These are phyloP conservation scores for Sitta europaea DNA, from an alignment of 2,113 vertebrate species.

Conservation along the genomic window DNA sequence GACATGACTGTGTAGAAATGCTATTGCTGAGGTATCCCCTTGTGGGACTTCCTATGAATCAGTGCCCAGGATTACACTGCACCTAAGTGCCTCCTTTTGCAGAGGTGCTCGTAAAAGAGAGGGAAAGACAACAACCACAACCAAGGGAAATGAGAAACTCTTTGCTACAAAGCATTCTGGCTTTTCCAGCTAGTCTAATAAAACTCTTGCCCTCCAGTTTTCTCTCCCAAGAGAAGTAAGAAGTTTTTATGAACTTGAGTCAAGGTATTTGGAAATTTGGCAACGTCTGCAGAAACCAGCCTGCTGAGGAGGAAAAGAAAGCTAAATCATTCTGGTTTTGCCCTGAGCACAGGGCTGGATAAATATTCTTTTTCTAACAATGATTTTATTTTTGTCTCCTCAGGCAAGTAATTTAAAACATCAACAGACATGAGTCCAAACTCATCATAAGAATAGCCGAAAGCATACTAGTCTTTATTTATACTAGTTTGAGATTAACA, in stretches of 20 bases:
- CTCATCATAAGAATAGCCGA: neutral
- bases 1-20: neutral
- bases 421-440: neutral
- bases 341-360: neutral
- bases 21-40: neutral
- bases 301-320: neutral
- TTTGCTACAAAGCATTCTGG: neutral
- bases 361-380: neutral
- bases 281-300: neutral
- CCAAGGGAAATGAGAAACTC: neutral
- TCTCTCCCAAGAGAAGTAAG: constrained; percentile 7
- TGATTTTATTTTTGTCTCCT: neutral
- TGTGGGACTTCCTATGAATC: neutral
- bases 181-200: constrained; percentile 40
- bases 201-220: constrained; percentile 19
- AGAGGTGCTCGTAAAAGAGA: neutral
- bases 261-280: constrained; percentile 11
- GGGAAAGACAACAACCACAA: constrained; percentile 18
- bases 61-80: neutral
- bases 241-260: neutral
- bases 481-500: neutral
- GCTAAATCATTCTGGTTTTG: neutral
- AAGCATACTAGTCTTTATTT: neutral
- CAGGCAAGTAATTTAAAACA: neutral
- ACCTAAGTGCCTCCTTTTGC: neutral